Evolutionary conservation across 2,888 invertebrate genomes (phyloP).

Genomic region (Callimorpha dominula): DNA sequence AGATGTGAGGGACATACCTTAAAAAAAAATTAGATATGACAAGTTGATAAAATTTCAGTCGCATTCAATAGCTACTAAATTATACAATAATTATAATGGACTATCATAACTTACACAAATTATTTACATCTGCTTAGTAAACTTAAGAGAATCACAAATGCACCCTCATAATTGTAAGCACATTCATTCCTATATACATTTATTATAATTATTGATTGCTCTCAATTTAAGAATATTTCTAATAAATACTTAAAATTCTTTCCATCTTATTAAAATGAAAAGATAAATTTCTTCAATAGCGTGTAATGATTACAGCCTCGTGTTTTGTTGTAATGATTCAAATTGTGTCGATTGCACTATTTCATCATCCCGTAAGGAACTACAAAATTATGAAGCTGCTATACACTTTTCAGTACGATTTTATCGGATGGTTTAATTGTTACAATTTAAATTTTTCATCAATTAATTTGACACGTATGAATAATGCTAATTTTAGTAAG

Average conservation of each 20-base stretch:
- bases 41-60: slow-evolving; percentile 69
- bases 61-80: slow-evolving; percentile 72
- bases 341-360: slow-evolving; percentile 28
- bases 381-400: slow-evolving; percentile 21
- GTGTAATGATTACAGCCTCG: slow-evolving; percentile 10
- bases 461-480: slow-evolving; percentile 49
- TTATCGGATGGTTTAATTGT: slow-evolving; percentile 28
- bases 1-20: slow-evolving; percentile 12
- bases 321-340: slow-evolving; percentile 16
- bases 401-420: slow-evolving; percentile 35
- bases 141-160: slow-evolving; percentile 75
- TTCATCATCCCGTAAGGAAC: slow-evolving; percentile 1
- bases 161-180: slow-evolving; percentile 73
- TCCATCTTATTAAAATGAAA: slow-evolving; percentile 31
- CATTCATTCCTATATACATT: slow-evolving; percentile 75
- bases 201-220: slow-evolving; percentile 64
- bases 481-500: slow-evolving; percentile 35
- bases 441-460: slow-evolving; percentile 39
- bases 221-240: slow-evolving; percentile 49
- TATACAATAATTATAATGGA: slow-evolving; percentile 67
- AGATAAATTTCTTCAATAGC: slow-evolving; percentile 23
- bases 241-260: slow-evolving; percentile 45
- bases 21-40: slow-evolving; percentile 29
- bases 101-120: slow-evolving; percentile 79
- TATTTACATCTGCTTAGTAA: slow-evolving; percentile 80